Conservation (phyloP, 2,113 vertebrate species). For the Glareola pratincola region DNA sequence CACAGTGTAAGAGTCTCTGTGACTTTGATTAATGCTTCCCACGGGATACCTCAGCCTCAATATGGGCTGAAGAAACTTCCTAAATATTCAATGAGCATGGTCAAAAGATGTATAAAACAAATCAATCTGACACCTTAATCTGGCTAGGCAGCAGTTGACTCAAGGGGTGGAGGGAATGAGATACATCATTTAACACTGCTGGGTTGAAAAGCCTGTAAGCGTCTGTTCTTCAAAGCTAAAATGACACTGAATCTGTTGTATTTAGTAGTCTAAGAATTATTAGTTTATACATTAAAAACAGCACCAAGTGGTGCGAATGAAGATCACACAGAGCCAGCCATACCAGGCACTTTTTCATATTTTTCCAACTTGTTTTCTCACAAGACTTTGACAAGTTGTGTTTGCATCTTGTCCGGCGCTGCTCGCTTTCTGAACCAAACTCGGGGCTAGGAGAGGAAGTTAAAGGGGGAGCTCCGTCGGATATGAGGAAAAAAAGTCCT, state of each 20-base stretch:
- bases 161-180: slow-evolving; percentile 83
- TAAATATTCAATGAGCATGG: slow-evolving; percentile 89
- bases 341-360: slow-evolving; percentile 29
- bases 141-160: slow-evolving; percentile 90
- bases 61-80: slow-evolving; percentile 88
- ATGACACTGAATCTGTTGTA: slow-evolving; percentile 77
- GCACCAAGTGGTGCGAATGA: slow-evolving; percentile 63
- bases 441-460: not conserved
- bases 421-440: not conserved
- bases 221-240: slow-evolving; percentile 83
- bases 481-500: not conserved
- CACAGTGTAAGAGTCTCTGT: slow-evolving; percentile 78
- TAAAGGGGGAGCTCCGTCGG: not conserved
- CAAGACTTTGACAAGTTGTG: slow-evolving; percentile 36
- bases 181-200: slow-evolving; percentile 90
- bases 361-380: slow-evolving; percentile 45
- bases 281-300: slow-evolving; percentile 74
- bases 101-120: slow-evolving; percentile 92
- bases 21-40: slow-evolving; percentile 88
- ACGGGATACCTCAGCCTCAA: slow-evolving; percentile 85
- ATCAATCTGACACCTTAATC: slow-evolving; percentile 96
- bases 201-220: slow-evolving; percentile 88
- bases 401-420: slow-evolving; percentile 33
- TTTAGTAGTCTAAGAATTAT: slow-evolving; percentile 78
- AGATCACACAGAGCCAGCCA: slow-evolving; percentile 39